These are phyloP conservation scores for Ranitomeya variabilis DNA, from an alignment of 2,113 vertebrate species.

Conservation along the genomic window DNA sequence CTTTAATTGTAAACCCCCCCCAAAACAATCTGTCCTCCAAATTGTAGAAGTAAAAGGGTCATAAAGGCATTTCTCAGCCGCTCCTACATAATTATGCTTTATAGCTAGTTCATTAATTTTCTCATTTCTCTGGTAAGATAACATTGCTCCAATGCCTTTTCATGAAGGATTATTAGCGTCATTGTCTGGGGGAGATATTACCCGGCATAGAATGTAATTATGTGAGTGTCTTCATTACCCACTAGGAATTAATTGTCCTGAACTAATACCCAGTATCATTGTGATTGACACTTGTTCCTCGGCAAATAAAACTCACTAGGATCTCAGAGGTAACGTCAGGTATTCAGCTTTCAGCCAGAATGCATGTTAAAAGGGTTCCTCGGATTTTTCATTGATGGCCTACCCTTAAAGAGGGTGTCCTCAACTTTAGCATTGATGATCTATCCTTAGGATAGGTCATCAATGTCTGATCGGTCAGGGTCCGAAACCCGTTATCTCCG, in stretches of 20 bases:
- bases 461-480: too few relatives aligned
- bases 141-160: constrained; percentile 23
- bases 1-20: background rate
- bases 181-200: constrained; percentile 6
- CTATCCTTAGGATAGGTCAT: too few relatives aligned
- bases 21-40: background rate
- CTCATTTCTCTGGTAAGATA: constrained; percentile 33
- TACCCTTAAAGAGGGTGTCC: background rate
- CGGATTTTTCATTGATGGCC: background rate
- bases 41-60: background rate
- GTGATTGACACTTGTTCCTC: background rate
- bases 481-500: too few relatives aligned
- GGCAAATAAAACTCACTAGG: background rate
- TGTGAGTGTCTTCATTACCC: background rate
- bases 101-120: constrained; percentile 31
- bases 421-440: background rate
- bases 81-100: background rate
- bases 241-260: background rate
- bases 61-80: background rate
- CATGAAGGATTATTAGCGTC: constrained; percentile 35
- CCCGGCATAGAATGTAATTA: background rate
- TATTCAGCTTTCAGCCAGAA: background rate
- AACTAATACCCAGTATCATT: background rate
- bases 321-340: background rate
- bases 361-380: background rate